These are phyloP conservation scores for Chionis minor DNA, from an alignment of 2,113 vertebrate species.

Conservation along the genomic window DNA sequence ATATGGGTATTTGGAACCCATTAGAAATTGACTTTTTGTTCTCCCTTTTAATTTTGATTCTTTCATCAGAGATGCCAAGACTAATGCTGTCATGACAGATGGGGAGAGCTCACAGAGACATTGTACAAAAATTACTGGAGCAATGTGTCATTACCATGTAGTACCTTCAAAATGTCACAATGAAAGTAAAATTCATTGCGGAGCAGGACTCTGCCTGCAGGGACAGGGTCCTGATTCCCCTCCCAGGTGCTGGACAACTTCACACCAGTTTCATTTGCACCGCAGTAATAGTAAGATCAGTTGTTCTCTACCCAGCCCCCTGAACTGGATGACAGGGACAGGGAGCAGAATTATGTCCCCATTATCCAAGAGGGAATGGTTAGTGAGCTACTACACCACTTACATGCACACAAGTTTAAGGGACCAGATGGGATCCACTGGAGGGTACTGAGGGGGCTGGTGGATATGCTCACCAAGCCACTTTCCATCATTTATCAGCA, in stretches of 20 bases:
- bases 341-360: not conserved
- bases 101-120: conserved; percentile 47
- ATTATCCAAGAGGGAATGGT: not conserved
- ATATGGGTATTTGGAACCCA: conserved; percentile 57
- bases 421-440: not conserved
- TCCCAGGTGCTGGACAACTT: not conserved
- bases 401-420: not conserved
- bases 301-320: not conserved
- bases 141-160: conserved; percentile 54
- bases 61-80: conserved; percentile 68
- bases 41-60: conserved; percentile 66
- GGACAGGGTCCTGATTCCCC: not conserved
- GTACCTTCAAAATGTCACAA: conserved; percentile 65
- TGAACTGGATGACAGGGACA: not conserved
- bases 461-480: too few species aligned
- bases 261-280: not conserved
- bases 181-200: conserved; percentile 15
- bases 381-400: not conserved
- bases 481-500: not conserved
- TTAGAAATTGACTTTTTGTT: conserved; percentile 58
- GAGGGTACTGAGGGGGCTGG: too few species aligned
- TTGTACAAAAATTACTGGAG: conserved; percentile 64
- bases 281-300: not conserved
- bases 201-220: not conserved
- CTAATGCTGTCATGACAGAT: conserved; percentile 66